These are phyloP conservation scores for Lycocerus yunnanus DNA, from an alignment of 2,888 invertebrate species.

Conservation along the genomic window DNA sequence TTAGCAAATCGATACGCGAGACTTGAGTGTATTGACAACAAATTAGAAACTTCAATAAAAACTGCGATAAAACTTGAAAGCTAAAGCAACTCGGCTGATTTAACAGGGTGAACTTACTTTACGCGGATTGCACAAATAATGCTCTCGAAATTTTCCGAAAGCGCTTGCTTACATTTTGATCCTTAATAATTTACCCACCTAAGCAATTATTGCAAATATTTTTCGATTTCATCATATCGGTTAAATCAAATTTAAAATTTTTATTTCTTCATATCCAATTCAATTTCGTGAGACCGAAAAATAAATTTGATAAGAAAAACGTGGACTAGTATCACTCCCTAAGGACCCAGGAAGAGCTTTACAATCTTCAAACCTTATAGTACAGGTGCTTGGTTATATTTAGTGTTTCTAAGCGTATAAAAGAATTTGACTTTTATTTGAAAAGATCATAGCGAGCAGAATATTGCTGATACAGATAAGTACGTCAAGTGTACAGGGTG, in stretches of 20 bases:
- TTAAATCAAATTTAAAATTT: not conserved
- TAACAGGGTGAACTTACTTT: not conserved
- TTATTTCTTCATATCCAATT: not conserved
- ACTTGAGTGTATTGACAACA: slow-evolving; percentile 7
- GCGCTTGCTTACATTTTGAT: not conserved
- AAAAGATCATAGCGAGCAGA: not conserved
- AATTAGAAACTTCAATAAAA: slow-evolving; percentile 19
- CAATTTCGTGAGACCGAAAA: not conserved
- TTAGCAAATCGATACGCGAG: not conserved
- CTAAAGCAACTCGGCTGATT: not conserved
- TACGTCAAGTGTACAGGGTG: not conserved
- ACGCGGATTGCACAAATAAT: no score
- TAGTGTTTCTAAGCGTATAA: not conserved
- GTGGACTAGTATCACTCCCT: not conserved
- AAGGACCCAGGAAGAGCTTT: not conserved
- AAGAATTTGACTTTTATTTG: not conserved
- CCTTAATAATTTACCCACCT: not conserved
- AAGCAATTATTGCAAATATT: not conserved
- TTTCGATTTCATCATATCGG: not conserved
- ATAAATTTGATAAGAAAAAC: not conserved
- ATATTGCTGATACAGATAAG: not conserved
- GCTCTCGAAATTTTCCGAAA: not conserved
- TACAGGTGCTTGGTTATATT: not conserved
- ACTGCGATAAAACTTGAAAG: slow-evolving; percentile 17
- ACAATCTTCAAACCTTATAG: not conserved